Percentiles rank a stretch among this genome's conserved stretches.
These are phyloP conservation scores for Agrotis ipsilon DNA, from an alignment of 2,888 invertebrate species.

Conservation along the genomic window DNA sequence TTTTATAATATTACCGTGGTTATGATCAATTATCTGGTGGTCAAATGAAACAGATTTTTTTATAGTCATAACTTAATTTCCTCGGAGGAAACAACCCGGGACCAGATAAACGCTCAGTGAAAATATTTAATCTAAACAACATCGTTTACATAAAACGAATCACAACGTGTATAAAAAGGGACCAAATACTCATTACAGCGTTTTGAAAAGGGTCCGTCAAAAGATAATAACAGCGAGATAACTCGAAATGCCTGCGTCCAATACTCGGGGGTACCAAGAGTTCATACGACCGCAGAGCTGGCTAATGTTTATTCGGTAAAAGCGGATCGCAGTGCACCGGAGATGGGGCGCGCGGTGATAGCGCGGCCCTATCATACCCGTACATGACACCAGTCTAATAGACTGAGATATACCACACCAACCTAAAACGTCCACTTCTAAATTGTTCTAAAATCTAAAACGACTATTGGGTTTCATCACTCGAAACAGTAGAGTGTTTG, in stretches of 20 bases:
- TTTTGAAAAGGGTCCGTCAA: conserved; percentile 52
- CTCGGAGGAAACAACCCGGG: conserved; percentile 8
- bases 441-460: conserved; percentile 48
- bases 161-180: conserved; percentile 13
- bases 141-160: conserved; percentile 23
- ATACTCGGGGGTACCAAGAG: conserved; percentile 39
- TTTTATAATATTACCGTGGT: too few species aligned
- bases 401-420: conserved; percentile 24
- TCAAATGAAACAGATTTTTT: neutral
- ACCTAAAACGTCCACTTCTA: conserved; percentile 17
- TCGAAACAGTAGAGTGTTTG: conserved; percentile 22
- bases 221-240: conserved; percentile 54
- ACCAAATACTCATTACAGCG: conserved; percentile 40
- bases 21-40: too few species aligned
- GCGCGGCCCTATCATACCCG: conserved; percentile 68
- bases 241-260: conserved; percentile 42
- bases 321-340: conserved; percentile 69
- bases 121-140: conserved; percentile 24
- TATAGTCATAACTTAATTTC: conserved; percentile 8
- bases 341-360: conserved; percentile 70
- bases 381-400: conserved; percentile 58
- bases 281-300: conserved; percentile 43
- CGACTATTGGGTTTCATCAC: conserved; percentile 19
- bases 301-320: conserved; percentile 64
- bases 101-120: conserved; percentile 20